Base-by-base conservation (phyloP, 2,113 vertebrate genomes). In the Steatornis caripensis region DNA sequence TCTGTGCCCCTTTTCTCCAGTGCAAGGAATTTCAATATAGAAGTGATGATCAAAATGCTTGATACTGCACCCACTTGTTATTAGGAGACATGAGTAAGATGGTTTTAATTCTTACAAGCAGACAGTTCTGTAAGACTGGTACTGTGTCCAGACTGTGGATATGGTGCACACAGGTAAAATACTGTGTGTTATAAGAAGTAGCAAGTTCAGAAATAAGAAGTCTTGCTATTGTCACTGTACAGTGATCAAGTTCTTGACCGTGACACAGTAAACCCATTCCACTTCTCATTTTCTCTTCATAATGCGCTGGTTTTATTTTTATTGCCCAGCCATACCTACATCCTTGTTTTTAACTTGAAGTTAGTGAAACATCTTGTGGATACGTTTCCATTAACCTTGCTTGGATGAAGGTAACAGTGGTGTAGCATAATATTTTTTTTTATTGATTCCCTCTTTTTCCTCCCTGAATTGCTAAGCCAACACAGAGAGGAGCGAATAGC, bases 401-500 rank as follows among this genome's bases (percentile, higher is more conserved):
- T 66, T 72, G 72, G 78, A 82, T 84, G 84, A 91, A 95, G 81
- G 24, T 64, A 87, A 80, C 43, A 68, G 71, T 70, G 39, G 43
- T 71, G 23, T 75, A 84, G 57, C 76, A 48, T 74, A 89, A 39
- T 74, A 54, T 68, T 61, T 88, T 65, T 39, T 86, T 53, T 84
- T 88, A 97, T 95, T 84, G 97, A 97, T 97, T 84, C 79, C 45
- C 17, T 82, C 64, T 61, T 87, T 80, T 75, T n/a, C 58, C 29
- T 80, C 51, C 57, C 55, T 72, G 49, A 91, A 95, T 85, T 96
- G 66, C 87, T 49, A 90, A 92, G 69, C 65, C 89, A 84, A 89
- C 90, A 62, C 43, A 71, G 61, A 84, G 65, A 87, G 49, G 43
- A 83, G 68, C 15, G 66, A 93, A 90, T n/a, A 77, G 90, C 93